Evolutionary conservation across 2,888 invertebrate genomes (phyloP).

Genomic region (Galeopsomyia nigrocyanea): DNA sequence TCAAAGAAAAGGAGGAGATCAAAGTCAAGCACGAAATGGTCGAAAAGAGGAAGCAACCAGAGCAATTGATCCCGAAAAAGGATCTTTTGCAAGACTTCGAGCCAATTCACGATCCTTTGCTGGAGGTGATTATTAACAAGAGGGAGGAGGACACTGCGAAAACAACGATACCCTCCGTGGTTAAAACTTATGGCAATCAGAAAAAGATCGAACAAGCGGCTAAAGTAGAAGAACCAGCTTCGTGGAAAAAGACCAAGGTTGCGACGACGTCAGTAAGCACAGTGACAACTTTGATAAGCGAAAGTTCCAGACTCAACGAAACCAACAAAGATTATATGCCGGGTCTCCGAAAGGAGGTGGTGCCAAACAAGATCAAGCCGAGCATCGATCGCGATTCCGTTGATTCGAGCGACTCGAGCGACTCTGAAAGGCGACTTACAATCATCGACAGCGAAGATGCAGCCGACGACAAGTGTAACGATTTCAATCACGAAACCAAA

Average conservation of each 20-base stretch:
- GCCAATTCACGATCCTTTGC: slow-evolving; percentile 40
- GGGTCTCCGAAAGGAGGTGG: slow-evolving; percentile 33
- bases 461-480: slow-evolving; percentile 50
- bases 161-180: slow-evolving; percentile 40
- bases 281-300: background rate
- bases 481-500: slow-evolving; percentile 31
- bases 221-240: slow-evolving; percentile 51
- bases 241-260: slow-evolving; percentile 49
- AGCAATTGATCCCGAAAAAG: slow-evolving; percentile 47
- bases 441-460: slow-evolving; percentile 69
- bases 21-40: slow-evolving; percentile 53
- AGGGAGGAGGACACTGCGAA: slow-evolving; percentile 53
- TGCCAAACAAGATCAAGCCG: slow-evolving; percentile 57
- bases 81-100: slow-evolving; percentile 47
- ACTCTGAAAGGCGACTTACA: slow-evolving; percentile 75
- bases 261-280: slow-evolving; percentile 51
- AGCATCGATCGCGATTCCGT: slow-evolving; percentile 67
- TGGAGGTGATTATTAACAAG: slow-evolving; percentile 50
- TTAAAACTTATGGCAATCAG: slow-evolving; percentile 36
- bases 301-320: slow-evolving; percentile 1
- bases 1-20: slow-evolving; percentile 56
- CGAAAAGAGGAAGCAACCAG: slow-evolving; percentile 55
- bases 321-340: slow-evolving; percentile 30
- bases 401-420: slow-evolving; percentile 76
- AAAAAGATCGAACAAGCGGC: slow-evolving; percentile 30